Evolutionary conservation across 1,140 invertebrate genomes (phyloP), one percentile per base, ranked within the genome.

Genomic region (Atta colombica): DNA sequence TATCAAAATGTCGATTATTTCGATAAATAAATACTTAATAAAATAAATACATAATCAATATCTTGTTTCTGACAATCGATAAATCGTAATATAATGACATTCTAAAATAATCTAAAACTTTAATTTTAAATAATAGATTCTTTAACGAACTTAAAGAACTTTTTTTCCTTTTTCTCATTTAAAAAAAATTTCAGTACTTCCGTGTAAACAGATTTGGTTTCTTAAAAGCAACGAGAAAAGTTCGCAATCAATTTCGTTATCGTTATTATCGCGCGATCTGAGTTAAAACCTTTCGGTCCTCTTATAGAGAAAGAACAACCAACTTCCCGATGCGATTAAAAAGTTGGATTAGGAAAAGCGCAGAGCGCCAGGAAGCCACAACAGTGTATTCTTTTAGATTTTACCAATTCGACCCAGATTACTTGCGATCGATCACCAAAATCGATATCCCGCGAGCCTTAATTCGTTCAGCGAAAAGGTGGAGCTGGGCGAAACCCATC

Each of bases 401-500:
- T 75, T 75, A 61, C 21, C 25, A 80, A 81, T 68, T 60, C 65
- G 85, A 81, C 75, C 77, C 51, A 69, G 65, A 82, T 86, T 68
- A 58, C 21, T 53, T 25, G 28, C 39, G 63, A 51, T 86, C 65
- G 77, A 86, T 86, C 85, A 69, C 8, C 53, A 60, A 68, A 60
- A 25, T 80, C 65, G 63, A 86, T 86, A 85, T 28, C 14, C 8
- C 28, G 21, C 72, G 25, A 77, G 58, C 66, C 61, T 84, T 75
- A 84, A 71, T 77, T 86, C 65, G 71, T 45, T 58, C 69, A 35
- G 55, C 55, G 69, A 84, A 84, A 84, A 84, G 55, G 69, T 35
- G 55, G 69, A n/a, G n/a, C 51, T n/a, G 53, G 39, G 68, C 51
- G 84, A 89, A 77, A 89, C 71, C 87, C 65, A 89, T 90, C 77